Conservation (phyloP, 2,797 vertebrate species). For the Notoglanidium macrostoma region DNA sequence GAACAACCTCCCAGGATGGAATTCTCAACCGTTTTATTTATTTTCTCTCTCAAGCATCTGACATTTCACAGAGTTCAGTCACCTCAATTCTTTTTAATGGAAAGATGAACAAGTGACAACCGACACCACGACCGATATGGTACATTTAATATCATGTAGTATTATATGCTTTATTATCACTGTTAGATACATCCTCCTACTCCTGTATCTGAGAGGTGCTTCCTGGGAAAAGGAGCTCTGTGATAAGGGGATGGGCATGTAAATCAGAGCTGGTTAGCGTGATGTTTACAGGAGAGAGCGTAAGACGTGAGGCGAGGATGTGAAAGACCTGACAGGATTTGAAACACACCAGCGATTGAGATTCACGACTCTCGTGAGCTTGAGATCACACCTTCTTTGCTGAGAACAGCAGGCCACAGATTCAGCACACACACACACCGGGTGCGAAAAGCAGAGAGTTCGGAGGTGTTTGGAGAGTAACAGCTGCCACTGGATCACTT, state of each 20-base stretch:
- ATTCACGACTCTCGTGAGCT: neutral
- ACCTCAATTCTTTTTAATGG: neutral
- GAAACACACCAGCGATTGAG: neutral
- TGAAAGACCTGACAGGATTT: neutral
- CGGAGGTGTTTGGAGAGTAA: conserved; percentile 42
- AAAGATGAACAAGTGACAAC: neutral
- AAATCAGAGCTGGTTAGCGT: conserved; percentile 16
- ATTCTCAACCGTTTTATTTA: neutral
- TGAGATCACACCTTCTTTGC: conserved; percentile 19
- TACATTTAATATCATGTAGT: neutral
- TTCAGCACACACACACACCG: neutral
- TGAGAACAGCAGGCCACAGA: conserved; percentile 1
- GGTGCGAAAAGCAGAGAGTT: conserved; percentile 20
- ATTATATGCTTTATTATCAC: neutral
- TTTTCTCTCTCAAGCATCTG: neutral
- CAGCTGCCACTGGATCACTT: conserved; percentile 52
- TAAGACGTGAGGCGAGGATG: neutral
- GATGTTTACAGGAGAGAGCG: conserved; percentile 4
- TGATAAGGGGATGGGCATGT: conserved; percentile 27
- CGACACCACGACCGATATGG: neutral
- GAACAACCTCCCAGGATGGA: neutral
- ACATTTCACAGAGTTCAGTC: neutral
- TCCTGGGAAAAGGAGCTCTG: neutral
- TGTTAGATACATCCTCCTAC: neutral
- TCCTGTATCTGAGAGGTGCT: conserved; percentile 4